These are phyloP conservation scores for Campoplex nolae DNA, from an alignment of 2,888 invertebrate genomes.

Conservation along the genomic window DNA sequence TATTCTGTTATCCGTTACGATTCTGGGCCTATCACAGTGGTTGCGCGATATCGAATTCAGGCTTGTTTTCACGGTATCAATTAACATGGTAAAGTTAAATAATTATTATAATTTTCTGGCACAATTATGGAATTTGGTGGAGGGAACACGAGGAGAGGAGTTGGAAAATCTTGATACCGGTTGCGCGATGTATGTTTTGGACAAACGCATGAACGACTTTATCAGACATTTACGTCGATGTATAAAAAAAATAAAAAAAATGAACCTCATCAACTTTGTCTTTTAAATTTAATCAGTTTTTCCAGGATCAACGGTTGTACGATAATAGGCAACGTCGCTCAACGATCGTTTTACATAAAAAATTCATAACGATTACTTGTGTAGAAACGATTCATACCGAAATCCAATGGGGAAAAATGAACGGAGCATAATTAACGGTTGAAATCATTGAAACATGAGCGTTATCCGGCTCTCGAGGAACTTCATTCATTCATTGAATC, in stretches of 20 bases:
- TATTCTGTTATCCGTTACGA: conserved; percentile 38
- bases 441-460: background rate
- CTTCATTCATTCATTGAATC: background rate
- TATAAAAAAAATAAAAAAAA: background rate
- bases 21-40: conserved; percentile 43
- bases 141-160: background rate
- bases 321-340: background rate
- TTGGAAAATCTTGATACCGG: conserved; percentile 18
- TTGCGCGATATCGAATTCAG: conserved; percentile 70
- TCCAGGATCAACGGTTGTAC: background rate
- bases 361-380: background rate
- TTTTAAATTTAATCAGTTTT: background rate
- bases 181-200: background rate
- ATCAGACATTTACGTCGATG: background rate
- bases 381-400: background rate
- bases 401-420: background rate
- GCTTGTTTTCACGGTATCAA: conserved; percentile 79
- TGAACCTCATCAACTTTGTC: background rate
- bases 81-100: conserved; percentile 84
- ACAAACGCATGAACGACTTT: conserved; percentile 4
- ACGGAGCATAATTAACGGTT: background rate
- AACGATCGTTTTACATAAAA: background rate
- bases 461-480: background rate
- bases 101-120: conserved; percentile 84
- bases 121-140: conserved; percentile 80